Conservation (phyloP, 2,797 vertebrate species). For the Xenentodon cancila region DNA sequence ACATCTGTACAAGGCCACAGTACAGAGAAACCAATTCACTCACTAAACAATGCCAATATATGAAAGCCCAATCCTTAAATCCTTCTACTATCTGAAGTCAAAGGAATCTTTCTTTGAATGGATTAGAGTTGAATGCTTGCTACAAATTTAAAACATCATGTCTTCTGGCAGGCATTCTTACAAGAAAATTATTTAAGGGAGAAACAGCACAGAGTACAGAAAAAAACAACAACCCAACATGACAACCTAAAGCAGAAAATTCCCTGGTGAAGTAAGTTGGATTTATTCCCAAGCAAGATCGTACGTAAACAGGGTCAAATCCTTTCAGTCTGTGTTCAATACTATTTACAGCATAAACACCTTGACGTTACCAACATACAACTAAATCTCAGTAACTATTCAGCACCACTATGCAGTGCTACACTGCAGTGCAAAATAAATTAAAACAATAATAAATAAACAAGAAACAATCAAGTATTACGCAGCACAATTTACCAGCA, state of each 20-base stretch:
- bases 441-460: too few relatives aligned
- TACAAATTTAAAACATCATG: background rate
- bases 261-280: slow-evolving; percentile 35
- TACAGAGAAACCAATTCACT: too few relatives aligned
- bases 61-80: too few relatives aligned
- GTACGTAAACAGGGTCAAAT: slow-evolving; percentile 46
- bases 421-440: too few relatives aligned
- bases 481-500: background rate
- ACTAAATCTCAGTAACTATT: slow-evolving; percentile 30
- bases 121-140: too few relatives aligned
- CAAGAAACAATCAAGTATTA: too few relatives aligned
- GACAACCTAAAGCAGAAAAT: slow-evolving; percentile 32
- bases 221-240: slow-evolving; percentile 6
- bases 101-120: too few relatives aligned
- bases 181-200: slow-evolving; percentile 2
- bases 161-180: background rate
- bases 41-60: too few relatives aligned
- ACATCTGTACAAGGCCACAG: too few relatives aligned
- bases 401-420: background rate
- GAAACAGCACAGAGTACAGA: background rate
- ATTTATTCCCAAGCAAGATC: slow-evolving; percentile 55
- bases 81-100: too few relatives aligned
- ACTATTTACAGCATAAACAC: slow-evolving; percentile 36
- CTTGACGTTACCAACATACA: slow-evolving; percentile 10
- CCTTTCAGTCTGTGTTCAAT: slow-evolving; percentile 50